Conservation (phyloP, 2,888 invertebrate genomes). For the Synanthedon formicaeformis region DNA sequence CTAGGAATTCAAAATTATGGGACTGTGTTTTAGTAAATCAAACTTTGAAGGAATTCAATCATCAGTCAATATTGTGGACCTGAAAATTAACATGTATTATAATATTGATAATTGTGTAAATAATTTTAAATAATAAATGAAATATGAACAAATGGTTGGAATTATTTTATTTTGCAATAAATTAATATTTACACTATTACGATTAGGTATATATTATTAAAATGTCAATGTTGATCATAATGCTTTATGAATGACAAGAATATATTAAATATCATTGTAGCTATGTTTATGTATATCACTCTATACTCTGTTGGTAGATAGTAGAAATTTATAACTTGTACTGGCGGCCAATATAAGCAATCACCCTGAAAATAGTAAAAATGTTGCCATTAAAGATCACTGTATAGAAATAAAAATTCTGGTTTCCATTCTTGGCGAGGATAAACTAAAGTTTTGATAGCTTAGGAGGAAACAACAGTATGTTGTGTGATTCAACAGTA, state of each 20-base stretch:
- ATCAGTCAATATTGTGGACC: too few species aligned
- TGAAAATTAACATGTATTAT: too few species aligned
- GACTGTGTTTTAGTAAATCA: too few species aligned
- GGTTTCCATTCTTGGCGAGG: too few species aligned
- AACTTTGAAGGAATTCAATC: too few species aligned
- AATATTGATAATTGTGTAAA: too few species aligned
- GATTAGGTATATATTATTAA: not conserved
- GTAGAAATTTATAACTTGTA: constrained; percentile 91
- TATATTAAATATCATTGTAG: constrained; percentile 89
- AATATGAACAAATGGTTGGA: not conserved
- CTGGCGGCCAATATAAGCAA: constrained; percentile 91
- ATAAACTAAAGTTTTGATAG: too few species aligned
- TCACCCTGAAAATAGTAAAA: constrained; percentile 76
- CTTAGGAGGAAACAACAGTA: too few species aligned
- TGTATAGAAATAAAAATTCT: too few species aligned
- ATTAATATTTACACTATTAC: constrained; percentile 2
- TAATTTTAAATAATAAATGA: not conserved
- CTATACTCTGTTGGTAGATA: constrained; percentile 84
- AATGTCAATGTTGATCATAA: constrained; percentile 44
- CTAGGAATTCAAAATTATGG: too few species aligned
- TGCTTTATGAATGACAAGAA: constrained; percentile 92
- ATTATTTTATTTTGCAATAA: constrained; percentile 2
- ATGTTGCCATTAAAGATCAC: too few species aligned
- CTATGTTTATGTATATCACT: constrained; percentile 86
- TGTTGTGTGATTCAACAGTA: too few species aligned